Base-by-base conservation (phyloP, 2,888 invertebrate genomes). In the Cerastis rubricosa region DNA sequence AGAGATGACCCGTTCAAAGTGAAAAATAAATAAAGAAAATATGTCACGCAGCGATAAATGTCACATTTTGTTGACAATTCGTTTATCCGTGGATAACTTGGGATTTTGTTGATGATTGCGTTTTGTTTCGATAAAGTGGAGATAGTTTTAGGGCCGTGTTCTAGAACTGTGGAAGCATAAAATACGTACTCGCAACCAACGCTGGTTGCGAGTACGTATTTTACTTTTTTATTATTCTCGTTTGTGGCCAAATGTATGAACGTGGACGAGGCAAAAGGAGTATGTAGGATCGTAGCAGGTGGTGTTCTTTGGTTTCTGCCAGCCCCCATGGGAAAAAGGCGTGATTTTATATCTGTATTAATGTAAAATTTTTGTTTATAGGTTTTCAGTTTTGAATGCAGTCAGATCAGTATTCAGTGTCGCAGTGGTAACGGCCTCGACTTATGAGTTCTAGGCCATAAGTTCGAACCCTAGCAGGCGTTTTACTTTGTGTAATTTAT, bases 1-100 rank as follows among this genome's bases (percentile, higher is more conserved):
- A 40, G 84, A 80, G 81, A 81, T 80, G 76, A 78, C 85, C 84
- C 83, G 81, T 80, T 78, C 83, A 80, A 85, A 85, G 88, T 85
- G 78, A 84, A 89, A 87, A 89, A 86, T 84, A 87, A 78, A 88
- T 84, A 87, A 78, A 88, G 85, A 83, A 84, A 80, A 86, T 81
- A 83, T 77, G 80, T 83, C 83, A 85, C 85, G 80, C 61, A 71
- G 22, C 80, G 76, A 87, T 85, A 83, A 80, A 71, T 88, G 86
- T 87, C 87, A 84, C 80, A 80, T 84, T 84, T 78, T 61, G 82
- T 73, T 80, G 88, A 84, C 87, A 88, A 74, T 80, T 80, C 82
- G 88, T 88, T 85, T 88, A 80, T 88, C 80, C 63, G 76, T 74
- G 76, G 76, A 66, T 82, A 71, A 85, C 83, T 9, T 73, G 73